Conservation (phyloP, 2,888 invertebrate species). For the Trypoxylon attenuatum region DNA sequence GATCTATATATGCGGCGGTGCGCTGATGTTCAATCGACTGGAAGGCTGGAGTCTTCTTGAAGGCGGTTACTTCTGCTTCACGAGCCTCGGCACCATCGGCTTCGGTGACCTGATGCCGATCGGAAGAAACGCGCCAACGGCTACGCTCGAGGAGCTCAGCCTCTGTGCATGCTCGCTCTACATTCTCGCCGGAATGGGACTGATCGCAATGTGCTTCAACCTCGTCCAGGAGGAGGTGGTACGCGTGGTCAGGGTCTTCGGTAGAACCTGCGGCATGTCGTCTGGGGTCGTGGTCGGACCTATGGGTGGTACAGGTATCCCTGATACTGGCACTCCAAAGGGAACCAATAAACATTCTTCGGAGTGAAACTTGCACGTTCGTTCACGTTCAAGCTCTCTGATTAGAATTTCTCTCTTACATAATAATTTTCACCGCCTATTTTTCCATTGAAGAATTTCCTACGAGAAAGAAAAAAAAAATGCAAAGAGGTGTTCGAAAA, state of each 20-base stretch:
- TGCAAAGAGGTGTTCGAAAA: too few species aligned
- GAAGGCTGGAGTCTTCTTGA: constrained; percentile 95
- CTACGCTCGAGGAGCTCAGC: constrained; percentile 80
- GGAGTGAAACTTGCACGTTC: constrained; percentile 19
- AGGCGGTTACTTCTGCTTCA: constrained; percentile 88
- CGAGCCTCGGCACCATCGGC: constrained; percentile 87
- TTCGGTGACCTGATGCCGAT: constrained; percentile 88
- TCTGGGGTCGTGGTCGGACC: constrained; percentile 68
- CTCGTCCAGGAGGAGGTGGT: constrained; percentile 87
- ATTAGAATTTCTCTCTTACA: background rate
- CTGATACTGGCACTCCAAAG: constrained; percentile 59
- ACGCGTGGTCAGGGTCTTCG: constrained; percentile 76
- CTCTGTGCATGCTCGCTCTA: constrained; percentile 87
- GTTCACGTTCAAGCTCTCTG: background rate
- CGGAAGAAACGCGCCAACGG: constrained; percentile 72
- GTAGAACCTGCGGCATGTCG: constrained; percentile 72
- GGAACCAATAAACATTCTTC: constrained; percentile 43
- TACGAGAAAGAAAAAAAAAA: too few species aligned
- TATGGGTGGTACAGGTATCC: constrained; percentile 68
- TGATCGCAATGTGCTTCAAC: constrained; percentile 92
- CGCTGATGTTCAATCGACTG: constrained; percentile 90
- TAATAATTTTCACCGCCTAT: too few species aligned
- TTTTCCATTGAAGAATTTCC: too few species aligned
- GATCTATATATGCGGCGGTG: constrained; percentile 91
- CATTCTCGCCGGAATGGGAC: constrained; percentile 88